A percentile compares a stretch with the other conserved stretches of the same genome.
Evolutionary conservation across 2,113 vertebrate species (phyloP).

Genomic region (Alces alces): DNA sequence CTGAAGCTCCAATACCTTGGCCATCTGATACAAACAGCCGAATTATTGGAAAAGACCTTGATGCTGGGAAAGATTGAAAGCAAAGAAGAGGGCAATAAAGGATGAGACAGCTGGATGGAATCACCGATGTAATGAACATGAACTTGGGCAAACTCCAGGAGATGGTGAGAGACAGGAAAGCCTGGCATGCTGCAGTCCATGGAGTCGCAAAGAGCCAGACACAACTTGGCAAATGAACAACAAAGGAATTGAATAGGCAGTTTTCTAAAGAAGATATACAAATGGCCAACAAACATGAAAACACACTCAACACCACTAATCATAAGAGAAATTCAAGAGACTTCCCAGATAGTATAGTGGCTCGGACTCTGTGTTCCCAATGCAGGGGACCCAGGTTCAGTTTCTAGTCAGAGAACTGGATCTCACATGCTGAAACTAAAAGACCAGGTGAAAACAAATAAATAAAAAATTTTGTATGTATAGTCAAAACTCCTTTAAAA

Average conservation of each 20-base stretch:
- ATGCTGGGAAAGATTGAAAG: not conserved
- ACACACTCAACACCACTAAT: not conserved
- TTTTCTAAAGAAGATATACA: not conserved
- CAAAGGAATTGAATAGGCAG: not conserved
- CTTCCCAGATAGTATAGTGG: not conserved
- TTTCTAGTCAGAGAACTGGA: not conserved
- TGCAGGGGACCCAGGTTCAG: not conserved
- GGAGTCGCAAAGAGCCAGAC: not conserved
- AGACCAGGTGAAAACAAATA: not conserved
- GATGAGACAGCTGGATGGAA: not conserved
- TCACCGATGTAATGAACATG: not conserved
- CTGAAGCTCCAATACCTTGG: not conserved
- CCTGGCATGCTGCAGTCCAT: not conserved
- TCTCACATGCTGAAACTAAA: not conserved
- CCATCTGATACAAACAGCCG: not conserved
- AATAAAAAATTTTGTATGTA: not conserved
- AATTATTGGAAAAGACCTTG: not conserved
- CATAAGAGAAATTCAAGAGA: not conserved
- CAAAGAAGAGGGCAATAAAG: not conserved
- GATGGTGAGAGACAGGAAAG: not conserved
- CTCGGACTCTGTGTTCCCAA: not conserved
- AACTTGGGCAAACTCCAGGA: not conserved
- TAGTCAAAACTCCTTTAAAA: not conserved
- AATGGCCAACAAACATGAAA: not conserved
- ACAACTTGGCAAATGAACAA: not conserved